Conservation (phyloP, 2,797 vertebrate genomes). For the Ficedula albicollis region DNA sequence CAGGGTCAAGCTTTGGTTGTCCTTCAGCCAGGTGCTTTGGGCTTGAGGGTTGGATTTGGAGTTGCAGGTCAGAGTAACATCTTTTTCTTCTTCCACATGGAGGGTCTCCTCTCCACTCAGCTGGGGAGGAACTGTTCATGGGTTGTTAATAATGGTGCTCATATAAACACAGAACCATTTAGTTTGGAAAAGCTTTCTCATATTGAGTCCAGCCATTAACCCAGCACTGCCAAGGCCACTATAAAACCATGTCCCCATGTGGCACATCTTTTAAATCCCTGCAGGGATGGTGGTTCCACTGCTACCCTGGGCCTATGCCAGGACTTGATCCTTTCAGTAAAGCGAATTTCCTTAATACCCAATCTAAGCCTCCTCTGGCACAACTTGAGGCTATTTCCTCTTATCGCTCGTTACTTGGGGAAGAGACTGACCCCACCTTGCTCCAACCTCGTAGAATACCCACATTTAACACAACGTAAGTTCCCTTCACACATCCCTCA, state of each 20-base stretch:
- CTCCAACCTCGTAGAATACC: not conserved
- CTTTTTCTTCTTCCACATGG: conserved; percentile 55
- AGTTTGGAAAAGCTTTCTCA: not conserved
- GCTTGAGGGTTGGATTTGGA: conserved; percentile 84
- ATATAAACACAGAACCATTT: not conserved
- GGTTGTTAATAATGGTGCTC: not conserved
- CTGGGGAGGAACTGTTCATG: conserved; percentile 78
- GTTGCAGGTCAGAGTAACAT: conserved; percentile 76
- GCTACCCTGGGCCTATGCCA: not conserved
- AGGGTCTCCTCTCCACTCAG: conserved; percentile 72
- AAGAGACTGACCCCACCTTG: not conserved
- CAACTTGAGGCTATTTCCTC: not conserved
- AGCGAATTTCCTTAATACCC: not conserved
- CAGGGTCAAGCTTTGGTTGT: conserved; percentile 72
- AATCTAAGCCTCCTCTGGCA: not conserved
- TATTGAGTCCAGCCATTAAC: not conserved
- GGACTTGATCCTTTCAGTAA: not conserved
- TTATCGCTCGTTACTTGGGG: not conserved
- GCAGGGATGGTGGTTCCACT: not conserved
- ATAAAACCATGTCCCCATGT: not conserved
- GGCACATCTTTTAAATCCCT: not conserved
- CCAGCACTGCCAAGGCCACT: not conserved
- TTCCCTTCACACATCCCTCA: not conserved
- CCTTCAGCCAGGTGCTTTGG: conserved; percentile 78
- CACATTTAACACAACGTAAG: not conserved